Evolutionary conservation across 2,113 vertebrate species (phyloP).

Genomic region (Oreocharis arfaki): DNA sequence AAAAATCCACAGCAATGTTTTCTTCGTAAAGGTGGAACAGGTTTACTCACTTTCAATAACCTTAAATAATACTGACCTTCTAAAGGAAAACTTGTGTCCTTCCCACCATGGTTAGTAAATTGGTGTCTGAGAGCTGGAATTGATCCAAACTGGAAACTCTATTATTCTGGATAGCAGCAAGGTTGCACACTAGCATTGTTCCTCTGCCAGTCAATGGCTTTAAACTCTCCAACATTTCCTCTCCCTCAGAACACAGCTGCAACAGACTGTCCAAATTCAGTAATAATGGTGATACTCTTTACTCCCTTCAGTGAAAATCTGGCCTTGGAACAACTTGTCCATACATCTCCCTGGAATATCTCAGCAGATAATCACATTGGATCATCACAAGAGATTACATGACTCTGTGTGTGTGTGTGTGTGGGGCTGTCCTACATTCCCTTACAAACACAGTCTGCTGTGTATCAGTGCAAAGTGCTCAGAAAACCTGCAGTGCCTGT

Average conservation of each 20-base stretch:
- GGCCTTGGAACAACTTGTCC: neutral
- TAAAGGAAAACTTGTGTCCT: neutral
- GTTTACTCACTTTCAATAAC: neutral
- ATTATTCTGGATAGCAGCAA: neutral
- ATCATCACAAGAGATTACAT: neutral
- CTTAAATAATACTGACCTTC: slow-evolving; percentile 11
- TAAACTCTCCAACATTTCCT: neutral
- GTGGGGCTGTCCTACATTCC: neutral
- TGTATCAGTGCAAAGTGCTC: neutral
- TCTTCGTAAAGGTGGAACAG: neutral
- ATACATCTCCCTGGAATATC: neutral
- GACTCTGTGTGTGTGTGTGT: neutral
- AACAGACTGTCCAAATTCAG: neutral
- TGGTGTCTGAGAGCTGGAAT: neutral
- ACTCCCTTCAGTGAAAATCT: neutral
- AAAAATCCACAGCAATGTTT: neutral
- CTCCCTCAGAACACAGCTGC: neutral
- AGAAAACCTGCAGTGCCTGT: neutral
- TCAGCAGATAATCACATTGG: neutral
- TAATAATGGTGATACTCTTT: neutral
- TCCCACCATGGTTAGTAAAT: neutral
- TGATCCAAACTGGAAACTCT: neutral
- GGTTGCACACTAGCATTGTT: neutral
- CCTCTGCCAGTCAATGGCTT: neutral
- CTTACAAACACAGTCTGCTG: neutral